Evolutionary conservation across 2,113 vertebrate genomes (phyloP), one percentile per base, ranked within the genome.

Genomic region (Eolophus roseicapilla): DNA sequence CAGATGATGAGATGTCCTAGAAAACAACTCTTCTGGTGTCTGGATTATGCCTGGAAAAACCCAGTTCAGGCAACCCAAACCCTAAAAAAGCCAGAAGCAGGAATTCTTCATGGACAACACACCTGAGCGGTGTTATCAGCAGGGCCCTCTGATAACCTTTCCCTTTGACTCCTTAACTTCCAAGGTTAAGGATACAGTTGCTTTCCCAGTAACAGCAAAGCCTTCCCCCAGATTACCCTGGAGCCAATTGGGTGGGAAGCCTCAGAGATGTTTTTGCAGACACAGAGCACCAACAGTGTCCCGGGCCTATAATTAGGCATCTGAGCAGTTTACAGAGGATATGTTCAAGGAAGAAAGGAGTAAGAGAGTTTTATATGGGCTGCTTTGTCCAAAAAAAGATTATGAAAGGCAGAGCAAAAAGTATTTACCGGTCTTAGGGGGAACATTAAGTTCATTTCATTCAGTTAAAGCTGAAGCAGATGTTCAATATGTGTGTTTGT

Each of bases 391-490:
- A 93, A 94, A 89, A 81, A 94, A 82, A 93, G 83, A 96, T 83
- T 85, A 95, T 63, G 91, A 92, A 94, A 97, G 65, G 93, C 92
- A 91, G 86, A 88, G 39, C 64, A 86, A 95, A 95, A 97, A 92
- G 18, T 62, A 78, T 76, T 96, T 97, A 89, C 76, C 47, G 28
- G 84, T 83, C 91, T 49, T 80, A 25, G n/a, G 60, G 82, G 89
- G 43, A 21, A 92, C 80, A 88, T 74, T n/a, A 76, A 95, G 57
- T 41, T 79, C 25, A 77, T 67, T 89, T 93, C 65, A 90, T 86
- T 87, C 83, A 94, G 71, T 74, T 43, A 81, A 92, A 96, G 86
- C 73, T 62, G 57, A 64, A 92, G 92, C 90, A 95, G 93, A 92
- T 86, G 93, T 88, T 90, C 83, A 43, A 3, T 43, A 65, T 19